Base-by-base conservation (phyloP, 1,140 invertebrate species). In the Drosophila saltans region DNA sequence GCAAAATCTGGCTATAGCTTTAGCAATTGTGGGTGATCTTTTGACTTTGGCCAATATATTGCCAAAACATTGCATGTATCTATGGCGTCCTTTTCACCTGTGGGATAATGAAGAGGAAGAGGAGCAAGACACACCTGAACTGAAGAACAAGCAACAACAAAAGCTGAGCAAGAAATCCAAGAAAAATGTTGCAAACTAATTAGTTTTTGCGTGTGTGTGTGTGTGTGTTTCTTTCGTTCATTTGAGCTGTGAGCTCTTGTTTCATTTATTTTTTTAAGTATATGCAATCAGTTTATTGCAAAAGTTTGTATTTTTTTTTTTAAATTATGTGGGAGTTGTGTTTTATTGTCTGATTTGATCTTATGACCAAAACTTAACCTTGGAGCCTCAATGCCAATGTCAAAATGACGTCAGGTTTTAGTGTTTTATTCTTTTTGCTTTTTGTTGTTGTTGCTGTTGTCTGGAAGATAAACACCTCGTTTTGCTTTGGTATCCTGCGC, bases 361-460 rank as follows among this genome's bases (percentile, higher is more conserved):
- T 26, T 26, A 2, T 52, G 45, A 10, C 45, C 45, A 52, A 52
- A 65, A 43, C 55, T 48, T 72, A 74, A 74, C 66, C 75, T 78
- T 79, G 63, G 16, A 68, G 67, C 64, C 78, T 81, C 83, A 86
- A 88, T 88, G 82, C 83, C 82, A 88, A 72, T 85, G 82, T 70
- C 79, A 81, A 60, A 75, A 79, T 86, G 82, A 86, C 83, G 83
- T 86, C 82, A 86, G 62, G 16, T 16, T 55, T 36, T 65, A 2
- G 36, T 43, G 36, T 55, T 36, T 36, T 36, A 36, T 33, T 61
- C 40, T 81, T 66, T 68, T 43, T 69, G 16, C 16, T 45, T 67
- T 66, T 78, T 78, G 78, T 75, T 78, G 78, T 75, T 81, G 72
- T 82, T 69, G 7, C 9, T 52, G 3, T 1, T 26, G 45, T 24